Evolutionary conservation across 1,140 invertebrate species (phyloP).

Genomic region (Matsumurasca onukii): DNA sequence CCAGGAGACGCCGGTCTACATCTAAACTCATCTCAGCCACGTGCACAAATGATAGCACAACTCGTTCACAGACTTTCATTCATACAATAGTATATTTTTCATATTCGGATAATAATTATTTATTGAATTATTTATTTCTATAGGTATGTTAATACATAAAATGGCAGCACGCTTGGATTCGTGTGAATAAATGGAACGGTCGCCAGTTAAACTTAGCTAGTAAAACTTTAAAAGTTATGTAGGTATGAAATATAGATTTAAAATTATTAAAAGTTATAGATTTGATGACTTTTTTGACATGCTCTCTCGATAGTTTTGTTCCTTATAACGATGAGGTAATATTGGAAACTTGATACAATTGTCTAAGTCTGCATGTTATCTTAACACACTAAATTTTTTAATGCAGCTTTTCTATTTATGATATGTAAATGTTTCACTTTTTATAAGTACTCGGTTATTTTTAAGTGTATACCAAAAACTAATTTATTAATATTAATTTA

Average conservation of each 20-base stretch:
- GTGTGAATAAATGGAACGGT: slow-evolving; percentile 3
- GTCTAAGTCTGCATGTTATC: too few relatives aligned
- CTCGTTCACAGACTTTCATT: neutral
- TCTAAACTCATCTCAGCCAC: too few relatives aligned
- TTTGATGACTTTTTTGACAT: too few relatives aligned
- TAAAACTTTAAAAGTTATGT: slow-evolving; percentile 1
- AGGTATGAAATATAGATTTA: neutral
- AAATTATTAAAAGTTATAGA: neutral
- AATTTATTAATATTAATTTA: too few relatives aligned
- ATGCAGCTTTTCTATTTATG: too few relatives aligned
- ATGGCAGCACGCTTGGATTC: neutral
- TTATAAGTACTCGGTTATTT: too few relatives aligned
- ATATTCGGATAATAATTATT: neutral
- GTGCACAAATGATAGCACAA: slow-evolving; percentile 13
- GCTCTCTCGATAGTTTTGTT: too few relatives aligned
- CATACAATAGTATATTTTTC: slow-evolving; percentile 10
- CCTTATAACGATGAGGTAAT: too few relatives aligned
- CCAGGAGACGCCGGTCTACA: slow-evolving; percentile 98
- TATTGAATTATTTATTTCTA: slow-evolving; percentile 11
- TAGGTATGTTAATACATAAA: slow-evolving; percentile 17
- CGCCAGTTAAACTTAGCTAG: slow-evolving; percentile 5
- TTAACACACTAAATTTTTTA: too few relatives aligned
- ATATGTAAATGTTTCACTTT: too few relatives aligned
- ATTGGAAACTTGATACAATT: too few relatives aligned
- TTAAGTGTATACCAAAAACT: too few relatives aligned